Evolutionary conservation across 2,888 invertebrate species (phyloP), one percentile per base, ranked within the genome.

Genomic region (Lochmaea crataegi): DNA sequence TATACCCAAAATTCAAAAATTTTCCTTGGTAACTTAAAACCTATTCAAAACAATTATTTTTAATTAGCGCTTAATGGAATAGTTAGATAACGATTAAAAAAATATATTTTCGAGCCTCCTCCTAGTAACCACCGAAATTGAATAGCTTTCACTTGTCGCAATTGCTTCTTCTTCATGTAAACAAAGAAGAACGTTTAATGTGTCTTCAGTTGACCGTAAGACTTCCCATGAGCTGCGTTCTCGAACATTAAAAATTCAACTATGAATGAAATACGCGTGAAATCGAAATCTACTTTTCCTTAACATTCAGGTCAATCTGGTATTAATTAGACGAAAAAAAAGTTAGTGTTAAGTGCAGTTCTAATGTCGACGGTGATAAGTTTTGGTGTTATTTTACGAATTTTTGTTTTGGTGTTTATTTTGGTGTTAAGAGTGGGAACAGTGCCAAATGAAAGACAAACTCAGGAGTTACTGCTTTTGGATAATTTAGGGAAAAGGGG

Each of bases 391-490:
- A 75, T 80, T 22, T 48, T 14, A 18, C 56, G 65, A 60, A 77
- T 73, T 63, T 56, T 76, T 72, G 73, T 80, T 74, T 16, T 81
- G 61, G 78, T 82, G 78, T 65, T 76, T 53, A 67, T 79, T 68
- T 74, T 81, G 77, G 69, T 82, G 78, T 73, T 71, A 60, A 76
- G 79, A 79, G 82, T 85, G 80, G 61, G 83, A 83, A 80, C 83
- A 82, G 75, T 90, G 82, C 89, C 92, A 76, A 87, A 88, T 76
- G 88, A 91, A 82, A 89, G 92, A 78, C 94, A 94, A 82, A 93
- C 94, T 77, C 93, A 94, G 82, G 94, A 94, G 80, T 89, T 94
- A 76, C 87, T 94, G 76, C 87, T 94, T 61, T 86, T 94, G 81
- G 94, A 94, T 75, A 93, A 93, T 0, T 85, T 94, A 60, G 92